These are phyloP conservation scores for Solenopsis fugax DNA, from an alignment of 1,140 invertebrate species.

Conservation along the genomic window DNA sequence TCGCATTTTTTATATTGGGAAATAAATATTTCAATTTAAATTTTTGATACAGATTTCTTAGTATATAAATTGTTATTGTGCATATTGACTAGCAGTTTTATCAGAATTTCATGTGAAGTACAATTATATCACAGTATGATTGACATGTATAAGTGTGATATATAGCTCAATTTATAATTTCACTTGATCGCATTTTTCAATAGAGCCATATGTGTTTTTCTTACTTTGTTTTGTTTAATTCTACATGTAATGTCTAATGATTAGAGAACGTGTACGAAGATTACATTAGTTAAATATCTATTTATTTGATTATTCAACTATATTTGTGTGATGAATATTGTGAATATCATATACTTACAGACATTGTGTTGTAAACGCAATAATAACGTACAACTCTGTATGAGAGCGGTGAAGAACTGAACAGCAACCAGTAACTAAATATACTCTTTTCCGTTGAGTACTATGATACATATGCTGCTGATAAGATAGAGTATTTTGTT, in stretches of 20 bases:
- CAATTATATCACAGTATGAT: not conserved
- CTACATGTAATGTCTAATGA: not conserved
- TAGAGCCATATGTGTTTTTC: too few relatives aligned
- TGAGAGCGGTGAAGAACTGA: not conserved
- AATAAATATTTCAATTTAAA: too few relatives aligned
- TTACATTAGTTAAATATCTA: not conserved
- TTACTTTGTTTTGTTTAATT: not conserved
- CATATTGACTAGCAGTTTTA: not conserved
- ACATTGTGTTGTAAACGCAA: not conserved
- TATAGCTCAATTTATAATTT: not conserved
- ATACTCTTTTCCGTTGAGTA: not conserved
- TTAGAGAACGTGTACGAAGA: not conserved
- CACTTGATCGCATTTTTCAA: not conserved
- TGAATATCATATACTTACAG: slow-evolving; percentile 3
- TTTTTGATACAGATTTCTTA: too few relatives aligned
- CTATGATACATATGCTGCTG: too few relatives aligned
- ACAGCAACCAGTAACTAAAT: not conserved
- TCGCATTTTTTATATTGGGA: too few relatives aligned
- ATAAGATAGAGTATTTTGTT: slow-evolving; percentile 15
- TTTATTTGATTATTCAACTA: not conserved
- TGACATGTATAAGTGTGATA: not conserved
- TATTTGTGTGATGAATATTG: not conserved
- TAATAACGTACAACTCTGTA: not conserved
- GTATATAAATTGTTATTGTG: not conserved
- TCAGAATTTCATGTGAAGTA: not conserved